Percentiles rank a stretch among this genome's conserved stretches.
phyloP scores from a whole-genome alignment of 2,797 vertebrate species.

The Spinibarbus caldwelli region DNA sequence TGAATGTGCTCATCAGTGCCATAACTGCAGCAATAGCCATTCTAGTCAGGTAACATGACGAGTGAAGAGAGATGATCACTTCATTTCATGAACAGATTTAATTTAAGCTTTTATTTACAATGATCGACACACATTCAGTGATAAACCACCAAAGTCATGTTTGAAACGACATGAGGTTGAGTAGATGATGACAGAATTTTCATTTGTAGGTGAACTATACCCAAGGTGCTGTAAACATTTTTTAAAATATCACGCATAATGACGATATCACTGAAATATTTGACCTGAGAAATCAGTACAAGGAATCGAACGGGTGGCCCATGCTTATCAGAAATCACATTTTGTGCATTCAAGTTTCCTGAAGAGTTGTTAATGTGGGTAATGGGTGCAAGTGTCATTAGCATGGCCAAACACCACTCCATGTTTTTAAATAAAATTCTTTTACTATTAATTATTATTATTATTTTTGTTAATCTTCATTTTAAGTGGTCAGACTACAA shows the following conservation, averaged over 20 bases:
- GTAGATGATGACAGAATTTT: background rate
- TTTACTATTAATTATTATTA: background rate
- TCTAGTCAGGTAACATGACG: too few species aligned
- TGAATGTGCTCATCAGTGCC: too few species aligned
- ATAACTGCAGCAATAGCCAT: too few species aligned
- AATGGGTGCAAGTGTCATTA: background rate
- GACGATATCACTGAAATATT: background rate
- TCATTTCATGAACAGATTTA: background rate
- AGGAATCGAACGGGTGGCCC: background rate
- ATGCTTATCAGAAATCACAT: background rate
- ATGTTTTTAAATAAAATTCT: background rate
- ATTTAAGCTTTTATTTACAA: background rate
- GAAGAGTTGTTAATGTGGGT: too few species aligned
- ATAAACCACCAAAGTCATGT: too few species aligned
- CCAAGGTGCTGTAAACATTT: background rate
- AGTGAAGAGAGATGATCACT: background rate
- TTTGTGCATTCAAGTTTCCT: background rate
- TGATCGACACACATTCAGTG: background rate
- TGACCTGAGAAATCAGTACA: background rate
- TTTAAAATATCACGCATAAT: background rate
- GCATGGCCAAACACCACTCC: background rate
- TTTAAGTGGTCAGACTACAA: constrained; percentile 4
- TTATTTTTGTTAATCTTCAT: background rate
- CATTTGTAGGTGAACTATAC: background rate
- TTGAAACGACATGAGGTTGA: background rate